These are phyloP conservation scores for Bombus affinis DNA, from an alignment of 1,140 invertebrate genomes.

Conservation along the genomic window DNA sequence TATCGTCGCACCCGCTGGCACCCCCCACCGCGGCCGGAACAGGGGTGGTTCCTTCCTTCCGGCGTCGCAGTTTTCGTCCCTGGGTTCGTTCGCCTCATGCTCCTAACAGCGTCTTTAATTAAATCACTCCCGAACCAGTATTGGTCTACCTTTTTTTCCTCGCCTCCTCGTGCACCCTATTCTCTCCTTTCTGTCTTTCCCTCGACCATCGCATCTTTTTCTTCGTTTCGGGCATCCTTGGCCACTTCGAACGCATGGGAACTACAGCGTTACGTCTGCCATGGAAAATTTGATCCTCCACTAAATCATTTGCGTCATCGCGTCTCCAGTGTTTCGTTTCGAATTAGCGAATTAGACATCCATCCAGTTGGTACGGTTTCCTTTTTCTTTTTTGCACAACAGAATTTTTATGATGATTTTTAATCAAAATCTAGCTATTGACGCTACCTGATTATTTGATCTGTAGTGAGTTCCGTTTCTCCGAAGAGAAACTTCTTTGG, in stretches of 20 bases:
- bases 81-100: conserved; percentile 47
- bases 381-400: neutral
- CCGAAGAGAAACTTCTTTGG: no score
- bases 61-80: conserved; percentile 72
- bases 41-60: conserved; percentile 79
- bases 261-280: conserved; percentile 58
- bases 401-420: no score
- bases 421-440: no score
- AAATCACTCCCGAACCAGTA: conserved; percentile 72
- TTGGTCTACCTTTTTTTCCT: conserved; percentile 62
- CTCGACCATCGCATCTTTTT: conserved; percentile 34
- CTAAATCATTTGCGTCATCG: conserved; percentile 52
- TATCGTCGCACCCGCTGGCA: conserved; percentile 75
- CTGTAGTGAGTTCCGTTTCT: no score
- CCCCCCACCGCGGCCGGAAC: conserved; percentile 59
- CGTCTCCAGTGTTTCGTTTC: conserved; percentile 30
- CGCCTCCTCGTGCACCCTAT: conserved; percentile 17
- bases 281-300: conserved; percentile 46
- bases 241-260: conserved; percentile 54
- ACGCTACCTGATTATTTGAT: no score
- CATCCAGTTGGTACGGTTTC: no score
- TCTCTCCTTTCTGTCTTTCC: conserved; percentile 50
- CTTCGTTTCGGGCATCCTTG: conserved; percentile 26
- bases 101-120: conserved; percentile 76
- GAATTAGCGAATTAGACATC: no score